Conservation (phyloP, 2,888 invertebrate species). For the Meliscaeva auricollis region DNA sequence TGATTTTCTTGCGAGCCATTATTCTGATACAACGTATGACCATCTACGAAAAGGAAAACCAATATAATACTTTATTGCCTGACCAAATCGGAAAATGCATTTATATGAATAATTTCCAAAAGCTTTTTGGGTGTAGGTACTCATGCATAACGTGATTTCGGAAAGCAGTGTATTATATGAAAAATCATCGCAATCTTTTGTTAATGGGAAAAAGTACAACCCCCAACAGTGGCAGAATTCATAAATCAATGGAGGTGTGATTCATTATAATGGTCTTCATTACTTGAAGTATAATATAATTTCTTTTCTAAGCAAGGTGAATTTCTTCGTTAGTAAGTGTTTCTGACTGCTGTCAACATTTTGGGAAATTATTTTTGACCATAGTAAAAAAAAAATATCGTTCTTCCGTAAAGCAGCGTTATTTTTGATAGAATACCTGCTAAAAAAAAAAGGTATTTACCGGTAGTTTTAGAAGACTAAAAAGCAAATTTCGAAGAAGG, state of each 20-base stretch:
- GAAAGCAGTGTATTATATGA: neutral
- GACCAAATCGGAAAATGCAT: slow-evolving; percentile 1
- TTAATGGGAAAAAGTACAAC: slow-evolving; percentile 4
- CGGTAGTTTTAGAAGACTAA: too few species aligned
- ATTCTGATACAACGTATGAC: too few species aligned
- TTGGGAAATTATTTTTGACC: too few species aligned
- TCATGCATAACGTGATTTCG: neutral
- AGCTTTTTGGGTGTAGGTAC: neutral
- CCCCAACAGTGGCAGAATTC: neutral
- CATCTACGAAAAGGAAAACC: neutral
- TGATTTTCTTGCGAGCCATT: neutral
- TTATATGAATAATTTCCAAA: slow-evolving; percentile 5
- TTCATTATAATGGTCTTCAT: neutral
- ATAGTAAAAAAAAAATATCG: too few species aligned
- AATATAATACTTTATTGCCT: slow-evolving; percentile 18
- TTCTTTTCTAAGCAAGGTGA: too few species aligned
- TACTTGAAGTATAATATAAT: too few species aligned
- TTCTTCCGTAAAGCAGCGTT: too few species aligned
- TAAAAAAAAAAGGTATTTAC: too few species aligned
- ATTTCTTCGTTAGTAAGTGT: too few species aligned
- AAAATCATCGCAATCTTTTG: neutral
- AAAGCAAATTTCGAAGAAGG: too few species aligned
- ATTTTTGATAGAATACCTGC: too few species aligned
- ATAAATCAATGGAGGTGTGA: neutral
- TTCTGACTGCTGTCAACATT: too few species aligned